phyloP scores from a whole-genome alignment of 1,140 invertebrate species.

The Neotoxoptera formosana region DNA sequence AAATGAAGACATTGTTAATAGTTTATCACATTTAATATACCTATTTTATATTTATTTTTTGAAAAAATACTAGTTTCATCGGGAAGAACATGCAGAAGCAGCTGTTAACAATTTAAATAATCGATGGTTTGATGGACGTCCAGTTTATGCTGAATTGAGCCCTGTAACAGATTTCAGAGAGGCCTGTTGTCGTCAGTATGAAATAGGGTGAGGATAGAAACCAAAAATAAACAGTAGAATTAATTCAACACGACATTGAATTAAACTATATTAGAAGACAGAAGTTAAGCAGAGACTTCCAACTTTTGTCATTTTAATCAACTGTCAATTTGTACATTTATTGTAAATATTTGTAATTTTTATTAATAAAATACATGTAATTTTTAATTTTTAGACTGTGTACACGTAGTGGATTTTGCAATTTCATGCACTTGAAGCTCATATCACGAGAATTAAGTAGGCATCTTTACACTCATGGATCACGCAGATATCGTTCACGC shows the following conservation, averaged over 20 bases:
- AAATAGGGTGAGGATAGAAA: slow-evolving; percentile 80
- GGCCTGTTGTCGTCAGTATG: slow-evolving; percentile 98
- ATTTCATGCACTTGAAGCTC: slow-evolving; percentile 99
- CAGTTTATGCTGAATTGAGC: slow-evolving; percentile 96
- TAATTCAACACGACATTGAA: not conserved
- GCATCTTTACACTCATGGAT: slow-evolving; percentile 73
- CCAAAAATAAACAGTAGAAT: not conserved
- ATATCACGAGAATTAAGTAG: slow-evolving; percentile 91
- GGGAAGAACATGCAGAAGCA: slow-evolving; percentile 97
- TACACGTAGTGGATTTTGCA: slow-evolving; percentile 97
- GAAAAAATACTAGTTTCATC: slow-evolving; percentile 77
- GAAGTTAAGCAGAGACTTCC: not conserved
- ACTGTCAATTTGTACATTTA: not conserved
- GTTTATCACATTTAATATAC: not conserved
- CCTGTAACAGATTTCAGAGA: slow-evolving; percentile 99
- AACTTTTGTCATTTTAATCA: not conserved
- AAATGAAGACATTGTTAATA: not conserved
- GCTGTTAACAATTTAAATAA: slow-evolving; percentile 97
- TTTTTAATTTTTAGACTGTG: slow-evolving; percentile 75
- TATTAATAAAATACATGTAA: slow-evolving; percentile 27
- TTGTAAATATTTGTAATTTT: not conserved
- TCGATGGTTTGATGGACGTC: slow-evolving; percentile 98
- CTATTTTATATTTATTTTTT: slow-evolving; percentile 3
- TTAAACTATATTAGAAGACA: not conserved
- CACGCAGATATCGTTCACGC: slow-evolving; percentile 58